Evolutionary conservation across 2,888 invertebrate species (phyloP), one percentile per base, ranked within the genome.

Genomic region (Teinopalpus imperialis): DNA sequence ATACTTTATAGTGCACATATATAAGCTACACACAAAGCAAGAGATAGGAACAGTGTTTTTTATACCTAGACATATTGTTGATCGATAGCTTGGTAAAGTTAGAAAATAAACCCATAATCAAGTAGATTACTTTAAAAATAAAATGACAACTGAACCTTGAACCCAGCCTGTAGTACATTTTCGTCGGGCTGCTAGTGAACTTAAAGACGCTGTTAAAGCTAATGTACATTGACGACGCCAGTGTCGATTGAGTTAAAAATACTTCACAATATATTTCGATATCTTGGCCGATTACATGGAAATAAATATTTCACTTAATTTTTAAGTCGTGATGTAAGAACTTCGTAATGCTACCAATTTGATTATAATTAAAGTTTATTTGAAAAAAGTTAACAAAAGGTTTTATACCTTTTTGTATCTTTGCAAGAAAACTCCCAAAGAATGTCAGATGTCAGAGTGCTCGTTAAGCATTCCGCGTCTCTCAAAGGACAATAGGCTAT

Each of bases 401-500:
- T 27, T 27, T 42, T 30, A 20, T 34, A 27, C 5, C n/a, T 23
- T 35, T 43, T 43, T 43, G 29, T 35, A 23, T 21, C 14, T 9
- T 24, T 31, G 14, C 8, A 9, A 43, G 39, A 37, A 34, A 45
- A 26, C 34, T 45, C 45, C 21, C 34, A 46, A 41, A 35, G 41
- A 46, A 30, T 40, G n/a, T n/a, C 30, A 9, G 18, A 41, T 41
- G 24, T 27, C 43, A 35, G 43, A 4, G 29, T 14, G 18, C 30
- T 46, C 41, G 29, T 46, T 41, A 46, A 21, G 12, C 29, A 24
- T 8, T 6, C 27, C n/a, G 34, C 16, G 30, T 41, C 41, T 41
- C 32, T 34, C 39, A 41, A 35, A 46, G 35, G 46, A 47, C 46
- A 47, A 47, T 47, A 35, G 46, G 41, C 34, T 21, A 46, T 47